These are phyloP conservation scores for Marmota flaviventris DNA, from an alignment of 2,113 vertebrate species.

Conservation along the genomic window DNA sequence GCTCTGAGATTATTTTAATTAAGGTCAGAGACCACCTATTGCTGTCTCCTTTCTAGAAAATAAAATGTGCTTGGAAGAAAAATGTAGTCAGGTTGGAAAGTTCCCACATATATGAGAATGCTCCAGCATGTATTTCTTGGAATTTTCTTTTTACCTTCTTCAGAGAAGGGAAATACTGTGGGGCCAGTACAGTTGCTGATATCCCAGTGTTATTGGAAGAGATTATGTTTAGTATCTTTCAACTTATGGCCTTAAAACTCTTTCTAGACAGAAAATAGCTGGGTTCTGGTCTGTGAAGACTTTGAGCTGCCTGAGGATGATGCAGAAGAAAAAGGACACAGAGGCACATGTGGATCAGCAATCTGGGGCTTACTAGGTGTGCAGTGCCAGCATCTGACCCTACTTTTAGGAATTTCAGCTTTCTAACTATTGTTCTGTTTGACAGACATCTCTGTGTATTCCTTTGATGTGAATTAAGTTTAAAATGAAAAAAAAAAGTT, in stretches of 20 bases:
- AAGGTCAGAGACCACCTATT: neutral
- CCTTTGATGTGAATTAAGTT: slow-evolving; percentile 18
- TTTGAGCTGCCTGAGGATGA: neutral
- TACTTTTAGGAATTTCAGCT: too few relatives aligned
- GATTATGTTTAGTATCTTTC: slow-evolving; percentile 44
- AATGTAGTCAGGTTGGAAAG: too few relatives aligned
- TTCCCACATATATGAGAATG: too few relatives aligned
- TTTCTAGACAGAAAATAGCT: neutral
- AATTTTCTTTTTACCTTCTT: too few relatives aligned
- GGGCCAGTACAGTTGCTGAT: too few relatives aligned
- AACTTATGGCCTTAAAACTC: neutral
- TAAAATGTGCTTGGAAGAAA: too few relatives aligned
- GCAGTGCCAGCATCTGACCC: neutral
- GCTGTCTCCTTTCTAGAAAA: too few relatives aligned
- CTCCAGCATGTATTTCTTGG: too few relatives aligned
- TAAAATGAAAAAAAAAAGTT: slow-evolving; percentile 45
- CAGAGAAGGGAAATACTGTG: too few relatives aligned
- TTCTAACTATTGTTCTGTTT: neutral
- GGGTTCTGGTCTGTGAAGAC: neutral
- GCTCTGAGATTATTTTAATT: slow-evolving; percentile 28
- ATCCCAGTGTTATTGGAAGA: too few relatives aligned
- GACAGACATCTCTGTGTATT: neutral
- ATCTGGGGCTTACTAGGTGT: neutral
- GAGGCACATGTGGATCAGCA: neutral
- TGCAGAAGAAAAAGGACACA: neutral